phyloP scores from a whole-genome alignment of 2,113 vertebrate genomes.

The Poicephalus gulielmi region DNA sequence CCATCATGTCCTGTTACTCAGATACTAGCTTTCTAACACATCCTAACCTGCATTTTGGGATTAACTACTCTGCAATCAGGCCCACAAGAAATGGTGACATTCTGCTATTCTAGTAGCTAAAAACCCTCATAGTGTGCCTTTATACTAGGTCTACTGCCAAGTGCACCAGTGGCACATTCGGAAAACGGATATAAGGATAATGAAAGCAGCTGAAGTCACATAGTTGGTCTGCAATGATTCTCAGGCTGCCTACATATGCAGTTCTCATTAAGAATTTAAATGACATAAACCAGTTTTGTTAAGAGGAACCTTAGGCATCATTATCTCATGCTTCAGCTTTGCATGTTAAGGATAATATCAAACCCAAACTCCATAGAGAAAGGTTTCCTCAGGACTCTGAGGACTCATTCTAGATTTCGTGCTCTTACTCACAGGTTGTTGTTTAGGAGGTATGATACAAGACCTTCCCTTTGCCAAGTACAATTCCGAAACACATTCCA shows the following conservation, averaged over 20 bases:
- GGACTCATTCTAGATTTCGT: neutral
- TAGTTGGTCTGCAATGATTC: neutral
- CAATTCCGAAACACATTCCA: neutral
- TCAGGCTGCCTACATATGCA: neutral
- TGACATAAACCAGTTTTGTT: neutral
- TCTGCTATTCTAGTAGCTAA: neutral
- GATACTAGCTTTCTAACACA: neutral
- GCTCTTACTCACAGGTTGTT: neutral
- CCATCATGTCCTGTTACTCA: neutral
- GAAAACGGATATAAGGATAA: neutral
- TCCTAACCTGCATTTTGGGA: neutral
- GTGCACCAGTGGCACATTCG: neutral
- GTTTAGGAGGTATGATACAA: neutral
- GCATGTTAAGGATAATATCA: neutral
- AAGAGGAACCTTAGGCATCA: neutral
- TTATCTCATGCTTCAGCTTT: neutral
- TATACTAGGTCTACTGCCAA: neutral
- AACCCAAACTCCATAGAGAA: neutral
- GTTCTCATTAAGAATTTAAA: neutral
- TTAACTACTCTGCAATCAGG: neutral
- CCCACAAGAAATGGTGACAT: neutral
- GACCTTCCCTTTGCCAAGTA: neutral
- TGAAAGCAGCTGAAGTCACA: neutral
- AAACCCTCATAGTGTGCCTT: neutral
- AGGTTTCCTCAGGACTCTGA: neutral